Evolutionary conservation across 2,888 invertebrate species (phyloP).

Genomic region (Rhyacophila evoluta): DNA sequence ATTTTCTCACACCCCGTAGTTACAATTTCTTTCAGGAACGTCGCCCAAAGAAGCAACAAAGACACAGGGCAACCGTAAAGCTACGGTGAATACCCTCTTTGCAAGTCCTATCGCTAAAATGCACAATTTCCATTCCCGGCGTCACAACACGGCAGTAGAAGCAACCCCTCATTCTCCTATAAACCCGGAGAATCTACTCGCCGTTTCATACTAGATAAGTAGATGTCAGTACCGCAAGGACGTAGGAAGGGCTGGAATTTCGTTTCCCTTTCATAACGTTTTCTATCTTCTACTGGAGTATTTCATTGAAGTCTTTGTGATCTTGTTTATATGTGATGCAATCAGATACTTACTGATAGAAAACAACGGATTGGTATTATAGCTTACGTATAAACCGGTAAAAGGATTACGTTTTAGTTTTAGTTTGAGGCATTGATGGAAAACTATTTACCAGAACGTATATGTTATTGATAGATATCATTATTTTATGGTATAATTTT

Average conservation of each 20-base stretch:
- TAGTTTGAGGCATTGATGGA: too few relatives aligned
- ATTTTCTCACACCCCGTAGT: too few relatives aligned
- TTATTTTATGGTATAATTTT: too few relatives aligned
- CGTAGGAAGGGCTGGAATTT: conserved; percentile 8
- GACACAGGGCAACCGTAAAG: background rate
- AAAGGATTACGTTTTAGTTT: background rate
- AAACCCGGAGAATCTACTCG: too few relatives aligned
- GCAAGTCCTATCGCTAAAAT: background rate
- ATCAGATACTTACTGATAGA: background rate
- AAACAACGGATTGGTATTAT: background rate
- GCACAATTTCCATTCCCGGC: background rate
- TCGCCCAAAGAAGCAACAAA: background rate
- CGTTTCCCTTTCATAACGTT: background rate
- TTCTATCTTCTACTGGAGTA: background rate
- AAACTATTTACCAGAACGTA: too few relatives aligned
- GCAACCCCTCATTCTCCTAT: background rate
- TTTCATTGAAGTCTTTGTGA: background rate
- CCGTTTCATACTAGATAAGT: conserved; percentile 7
- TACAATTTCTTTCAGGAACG: background rate
- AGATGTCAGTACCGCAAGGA: background rate
- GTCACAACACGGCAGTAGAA: background rate
- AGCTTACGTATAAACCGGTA: background rate
- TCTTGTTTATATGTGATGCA: background rate
- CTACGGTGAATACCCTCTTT: background rate
- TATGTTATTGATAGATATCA: too few relatives aligned